phyloP scores from a whole-genome alignment of 2,113 vertebrate species.

The Dascyllus trimaculatus region DNA sequence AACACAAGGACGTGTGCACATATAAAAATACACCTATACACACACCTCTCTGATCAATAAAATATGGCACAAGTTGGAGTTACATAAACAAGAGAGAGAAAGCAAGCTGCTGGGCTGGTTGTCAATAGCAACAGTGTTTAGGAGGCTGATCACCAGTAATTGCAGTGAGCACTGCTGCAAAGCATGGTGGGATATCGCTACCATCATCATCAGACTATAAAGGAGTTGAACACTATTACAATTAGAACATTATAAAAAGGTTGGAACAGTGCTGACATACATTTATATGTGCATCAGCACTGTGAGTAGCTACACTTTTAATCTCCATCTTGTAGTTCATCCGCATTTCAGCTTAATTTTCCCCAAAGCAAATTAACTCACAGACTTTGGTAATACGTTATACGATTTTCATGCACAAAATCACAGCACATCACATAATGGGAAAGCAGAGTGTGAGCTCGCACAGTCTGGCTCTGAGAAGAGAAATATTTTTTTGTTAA shows the following conservation, averaged over 20 bases:
- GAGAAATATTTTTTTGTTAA: too few relatives aligned
- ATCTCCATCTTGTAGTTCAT: too few relatives aligned
- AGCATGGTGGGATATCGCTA: slow-evolving; percentile 51
- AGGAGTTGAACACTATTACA: not conserved
- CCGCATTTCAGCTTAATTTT: too few relatives aligned
- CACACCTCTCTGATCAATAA: slow-evolving; percentile 47
- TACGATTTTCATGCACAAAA: too few relatives aligned
- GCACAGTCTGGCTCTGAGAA: too few relatives aligned
- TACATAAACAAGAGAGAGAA: slow-evolving; percentile 31
- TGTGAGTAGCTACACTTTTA: too few relatives aligned
- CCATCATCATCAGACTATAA: not conserved
- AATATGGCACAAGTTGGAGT: slow-evolving; percentile 36
- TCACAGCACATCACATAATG: too few relatives aligned
- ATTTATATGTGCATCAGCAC: too few relatives aligned
- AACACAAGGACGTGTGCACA: not conserved
- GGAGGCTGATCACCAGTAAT: slow-evolving; percentile 43
- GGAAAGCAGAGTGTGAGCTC: too few relatives aligned
- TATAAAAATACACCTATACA: not conserved
- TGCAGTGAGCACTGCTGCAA: slow-evolving; percentile 31
- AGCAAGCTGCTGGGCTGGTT: slow-evolving; percentile 57
- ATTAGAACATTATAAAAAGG: not conserved
- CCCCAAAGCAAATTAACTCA: too few relatives aligned
- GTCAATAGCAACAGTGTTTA: slow-evolving; percentile 76
- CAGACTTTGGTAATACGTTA: too few relatives aligned
- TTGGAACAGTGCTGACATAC: too few relatives aligned